Evolutionary conservation across 2,113 vertebrate species (phyloP).

Genomic region (Plecturocebus donacophilus): DNA sequence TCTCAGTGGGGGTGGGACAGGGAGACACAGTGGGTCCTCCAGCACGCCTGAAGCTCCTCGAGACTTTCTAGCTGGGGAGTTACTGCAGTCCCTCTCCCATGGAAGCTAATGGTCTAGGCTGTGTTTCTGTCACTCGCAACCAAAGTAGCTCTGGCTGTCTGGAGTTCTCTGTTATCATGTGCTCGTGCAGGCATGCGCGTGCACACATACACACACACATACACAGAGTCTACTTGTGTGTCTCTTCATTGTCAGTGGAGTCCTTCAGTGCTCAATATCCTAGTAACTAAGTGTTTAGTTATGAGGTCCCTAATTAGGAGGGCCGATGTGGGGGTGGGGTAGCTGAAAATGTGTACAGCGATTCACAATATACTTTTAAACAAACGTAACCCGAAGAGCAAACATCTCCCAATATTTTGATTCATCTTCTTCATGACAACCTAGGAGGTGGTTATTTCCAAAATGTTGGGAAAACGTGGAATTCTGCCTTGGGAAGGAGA

Average conservation of each 20-base stretch:
- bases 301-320: background rate
- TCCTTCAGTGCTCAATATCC: too few species aligned
- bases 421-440: too few species aligned
- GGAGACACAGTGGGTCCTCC: background rate
- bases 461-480: background rate
- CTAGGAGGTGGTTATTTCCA: background rate
- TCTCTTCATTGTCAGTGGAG: too few species aligned
- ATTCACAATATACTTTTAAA: background rate
- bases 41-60: background rate
- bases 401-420: background rate
- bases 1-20: background rate
- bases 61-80: too few species aligned
- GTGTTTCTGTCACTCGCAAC: background rate
- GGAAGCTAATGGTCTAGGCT: background rate
- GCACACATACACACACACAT: too few species aligned
- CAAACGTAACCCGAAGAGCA: background rate
- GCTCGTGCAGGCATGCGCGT: too few species aligned
- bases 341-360: background rate
- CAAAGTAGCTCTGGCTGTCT: background rate
- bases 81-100: background rate
- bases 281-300: background rate
- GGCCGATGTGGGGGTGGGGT: fast-evolving
- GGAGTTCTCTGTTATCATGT: background rate
- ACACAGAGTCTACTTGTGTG: fast-evolving
- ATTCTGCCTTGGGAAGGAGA: background rate